phyloP scores from a whole-genome alignment of 2,888 invertebrate species.

The Pediacus dermestoides region DNA sequence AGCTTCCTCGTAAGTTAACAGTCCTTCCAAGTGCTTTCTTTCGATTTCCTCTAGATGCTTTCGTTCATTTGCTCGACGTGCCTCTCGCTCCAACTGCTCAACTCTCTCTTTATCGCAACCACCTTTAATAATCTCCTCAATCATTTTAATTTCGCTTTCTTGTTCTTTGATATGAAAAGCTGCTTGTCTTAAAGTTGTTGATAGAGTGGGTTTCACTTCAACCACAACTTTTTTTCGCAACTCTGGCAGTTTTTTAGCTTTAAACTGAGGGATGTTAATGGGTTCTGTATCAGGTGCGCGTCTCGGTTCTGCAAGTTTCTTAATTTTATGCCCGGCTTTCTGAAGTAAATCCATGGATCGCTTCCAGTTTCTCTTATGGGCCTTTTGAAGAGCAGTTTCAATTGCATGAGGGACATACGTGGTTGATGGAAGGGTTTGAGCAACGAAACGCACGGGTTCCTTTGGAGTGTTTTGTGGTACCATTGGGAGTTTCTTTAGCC shows the following conservation, averaged over 20 bases:
- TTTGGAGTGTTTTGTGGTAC: constrained; percentile 24
- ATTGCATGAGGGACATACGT: too few species aligned
- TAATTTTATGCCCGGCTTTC: background rate
- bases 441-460: background rate
- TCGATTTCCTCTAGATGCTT: constrained; percentile 55
- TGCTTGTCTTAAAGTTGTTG: constrained; percentile 55
- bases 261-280: constrained; percentile 15
- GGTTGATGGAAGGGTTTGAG: background rate
- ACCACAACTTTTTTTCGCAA: constrained; percentile 20
- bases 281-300: too few species aligned
- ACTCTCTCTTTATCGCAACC: constrained; percentile 50
- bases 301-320: background rate
- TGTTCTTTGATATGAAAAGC: constrained; percentile 51
- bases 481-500: constrained; percentile 10
- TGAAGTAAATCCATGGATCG: too few species aligned
- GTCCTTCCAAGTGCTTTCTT: constrained; percentile 57
- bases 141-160: constrained; percentile 53
- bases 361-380: background rate
- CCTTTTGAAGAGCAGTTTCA: too few species aligned
- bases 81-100: constrained; percentile 50
- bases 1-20: constrained; percentile 59
- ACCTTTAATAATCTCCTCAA: constrained; percentile 52
- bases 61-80: constrained; percentile 51
- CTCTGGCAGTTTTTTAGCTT: constrained; percentile 17
- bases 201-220: constrained; percentile 50